A percentile compares a stretch with the other conserved stretches of the same genome.
Evolutionary conservation across 2,888 invertebrate genomes (phyloP).

Genomic region (Frankliniella intonsa): DNA sequence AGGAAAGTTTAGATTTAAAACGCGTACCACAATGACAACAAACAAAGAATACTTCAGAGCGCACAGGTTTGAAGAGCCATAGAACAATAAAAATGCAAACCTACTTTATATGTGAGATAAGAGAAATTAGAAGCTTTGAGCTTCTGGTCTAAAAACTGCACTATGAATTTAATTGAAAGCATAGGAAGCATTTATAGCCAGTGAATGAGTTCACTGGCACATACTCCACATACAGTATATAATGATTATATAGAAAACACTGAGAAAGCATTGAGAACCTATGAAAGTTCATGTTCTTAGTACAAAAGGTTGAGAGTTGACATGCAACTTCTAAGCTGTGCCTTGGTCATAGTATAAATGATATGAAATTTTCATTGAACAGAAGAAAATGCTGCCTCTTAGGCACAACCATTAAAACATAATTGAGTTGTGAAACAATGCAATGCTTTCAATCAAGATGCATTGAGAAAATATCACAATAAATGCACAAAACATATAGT

Average conservation of each 20-base stretch:
- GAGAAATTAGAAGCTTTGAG: not conserved
- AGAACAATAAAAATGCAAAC: not conserved
- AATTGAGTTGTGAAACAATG: conserved; percentile 2
- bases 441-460: conserved; percentile 9
- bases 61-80: not conserved
- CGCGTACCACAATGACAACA: not conserved
- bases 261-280: conserved; percentile 18
- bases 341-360: conserved; percentile 16
- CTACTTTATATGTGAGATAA: not conserved
- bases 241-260: conserved; percentile 5
- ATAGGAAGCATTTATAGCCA: not conserved
- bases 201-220: not conserved
- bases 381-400: conserved; percentile 1
- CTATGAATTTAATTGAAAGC: too few species aligned
- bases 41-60: not conserved
- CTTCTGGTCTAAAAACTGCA: not conserved
- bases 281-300: not conserved
- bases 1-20: too few species aligned
- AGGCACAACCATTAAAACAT: not conserved
- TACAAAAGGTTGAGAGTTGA: not conserved
- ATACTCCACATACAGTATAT: not conserved
- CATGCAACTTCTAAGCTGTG: conserved; percentile 5
- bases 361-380: not conserved
- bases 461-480: conserved; percentile 19
- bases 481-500: conserved; percentile 21